phyloP scores from a whole-genome alignment of 2,888 invertebrate genomes.

The Chirona hameri region DNA sequence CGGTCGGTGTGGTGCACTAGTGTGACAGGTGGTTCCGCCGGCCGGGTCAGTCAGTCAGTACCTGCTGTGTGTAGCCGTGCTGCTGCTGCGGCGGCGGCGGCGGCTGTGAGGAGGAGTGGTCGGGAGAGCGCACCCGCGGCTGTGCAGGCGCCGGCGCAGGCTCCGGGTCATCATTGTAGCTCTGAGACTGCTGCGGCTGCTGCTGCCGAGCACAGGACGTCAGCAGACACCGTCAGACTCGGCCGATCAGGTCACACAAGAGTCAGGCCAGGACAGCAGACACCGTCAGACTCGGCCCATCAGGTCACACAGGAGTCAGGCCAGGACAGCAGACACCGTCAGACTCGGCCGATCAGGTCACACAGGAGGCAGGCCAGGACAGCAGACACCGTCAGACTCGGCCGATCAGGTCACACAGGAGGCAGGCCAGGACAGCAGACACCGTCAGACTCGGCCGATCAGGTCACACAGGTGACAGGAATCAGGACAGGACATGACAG shows the following conservation, averaged over 20 bases:
- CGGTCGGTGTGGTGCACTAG: too few relatives aligned
- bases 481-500: too few relatives aligned
- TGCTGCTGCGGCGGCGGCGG: neutral
- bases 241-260: neutral
- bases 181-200: slow-evolving; percentile 28
- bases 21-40: neutral
- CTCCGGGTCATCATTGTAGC: neutral
- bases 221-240: neutral
- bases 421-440: too few relatives aligned
- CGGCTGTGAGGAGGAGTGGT: neutral
- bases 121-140: neutral
- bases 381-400: too few relatives aligned
- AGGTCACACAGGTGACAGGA: too few relatives aligned
- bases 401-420: too few relatives aligned
- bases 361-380: too few relatives aligned
- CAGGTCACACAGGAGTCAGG: too few relatives aligned
- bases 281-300: too few relatives aligned
- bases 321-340: too few relatives aligned
- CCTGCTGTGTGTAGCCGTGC: neutral
- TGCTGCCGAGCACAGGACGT: neutral
- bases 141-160: neutral
- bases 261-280: neutral
- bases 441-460: too few relatives aligned
- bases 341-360: too few relatives aligned
- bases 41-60: neutral